Conservation (phyloP, 2,797 vertebrate genomes). For the Catamblyrhynchus diadema region DNA sequence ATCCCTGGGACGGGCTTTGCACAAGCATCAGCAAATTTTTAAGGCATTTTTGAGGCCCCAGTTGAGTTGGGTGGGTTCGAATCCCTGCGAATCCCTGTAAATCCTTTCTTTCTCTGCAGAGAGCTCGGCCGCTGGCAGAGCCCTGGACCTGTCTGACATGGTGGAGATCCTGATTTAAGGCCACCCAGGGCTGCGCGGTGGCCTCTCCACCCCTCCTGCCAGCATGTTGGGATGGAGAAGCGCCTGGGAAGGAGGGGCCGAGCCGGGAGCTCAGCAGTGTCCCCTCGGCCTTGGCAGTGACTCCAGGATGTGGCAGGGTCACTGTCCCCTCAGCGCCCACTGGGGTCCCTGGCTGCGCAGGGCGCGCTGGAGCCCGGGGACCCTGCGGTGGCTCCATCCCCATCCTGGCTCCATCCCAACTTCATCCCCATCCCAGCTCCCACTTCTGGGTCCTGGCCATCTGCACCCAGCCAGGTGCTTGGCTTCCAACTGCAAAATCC, state of each 20-base stretch:
- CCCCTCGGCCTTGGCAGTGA: fast-evolving
- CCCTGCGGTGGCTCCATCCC: fast-evolving
- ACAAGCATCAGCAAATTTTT: neutral
- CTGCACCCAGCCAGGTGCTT: neutral
- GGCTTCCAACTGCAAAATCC: neutral
- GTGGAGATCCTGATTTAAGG: conserved; percentile 81
- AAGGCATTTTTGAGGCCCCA: neutral
- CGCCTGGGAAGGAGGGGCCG: neutral
- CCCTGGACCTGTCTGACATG: conserved; percentile 74
- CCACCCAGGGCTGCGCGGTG: fast-evolving
- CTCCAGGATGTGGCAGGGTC: neutral
- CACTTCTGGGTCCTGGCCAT: neutral
- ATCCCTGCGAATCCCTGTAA: neutral
- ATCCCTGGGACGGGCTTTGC: neutral
- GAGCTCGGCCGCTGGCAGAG: conserved; percentile 36
- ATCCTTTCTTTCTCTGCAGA: conserved; percentile 30
- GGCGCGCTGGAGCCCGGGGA: neutral
- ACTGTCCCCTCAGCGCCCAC: neutral
- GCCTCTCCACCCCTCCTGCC: neutral
- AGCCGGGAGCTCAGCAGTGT: neutral
- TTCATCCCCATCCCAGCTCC: neutral
- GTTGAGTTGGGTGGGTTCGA: neutral
- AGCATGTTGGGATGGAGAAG: neutral
- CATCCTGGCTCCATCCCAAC: neutral
- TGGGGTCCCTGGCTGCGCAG: neutral